phyloP scores from a whole-genome alignment of 2,797 vertebrate genomes.

The Astyanax mexicanus region DNA sequence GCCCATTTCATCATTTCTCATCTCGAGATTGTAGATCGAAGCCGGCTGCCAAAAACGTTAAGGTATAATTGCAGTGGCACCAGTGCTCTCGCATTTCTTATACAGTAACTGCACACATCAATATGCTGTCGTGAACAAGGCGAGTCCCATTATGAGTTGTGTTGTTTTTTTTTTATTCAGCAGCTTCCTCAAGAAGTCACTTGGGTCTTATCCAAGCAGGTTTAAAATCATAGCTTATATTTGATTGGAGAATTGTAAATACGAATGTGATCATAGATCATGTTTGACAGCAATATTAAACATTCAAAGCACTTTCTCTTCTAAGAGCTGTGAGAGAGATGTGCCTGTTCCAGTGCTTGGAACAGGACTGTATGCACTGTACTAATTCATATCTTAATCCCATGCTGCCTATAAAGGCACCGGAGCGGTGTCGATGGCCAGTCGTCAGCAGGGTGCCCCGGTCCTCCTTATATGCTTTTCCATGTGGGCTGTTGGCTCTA shows the following conservation, averaged over 20 bases:
- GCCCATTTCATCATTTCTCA: too few relatives aligned
- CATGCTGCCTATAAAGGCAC: conserved; percentile 4
- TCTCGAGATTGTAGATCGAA: neutral
- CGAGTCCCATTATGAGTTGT: neutral
- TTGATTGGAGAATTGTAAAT: neutral
- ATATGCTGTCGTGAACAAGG: neutral
- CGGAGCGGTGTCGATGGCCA: conserved; percentile 11
- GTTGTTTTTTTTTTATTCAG: too few relatives aligned
- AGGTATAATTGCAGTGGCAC: neutral
- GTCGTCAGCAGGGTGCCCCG: neutral
- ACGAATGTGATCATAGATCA: neutral
- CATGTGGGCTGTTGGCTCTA: conserved; percentile 14
- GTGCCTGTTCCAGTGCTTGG: neutral
- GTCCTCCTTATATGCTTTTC: conserved; percentile 20
- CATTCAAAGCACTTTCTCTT: neutral
- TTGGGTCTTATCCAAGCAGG: neutral
- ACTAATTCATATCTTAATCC: conserved; percentile 14
- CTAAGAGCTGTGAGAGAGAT: neutral
- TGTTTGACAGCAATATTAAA: neutral
- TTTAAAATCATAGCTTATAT: neutral
- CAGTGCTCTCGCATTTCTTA: too few relatives aligned
- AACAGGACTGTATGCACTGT: neutral
- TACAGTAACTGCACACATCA: neutral
- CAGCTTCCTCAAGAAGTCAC: neutral
- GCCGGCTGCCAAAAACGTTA: neutral